These are phyloP conservation scores for Dryas iulia DNA, from an alignment of 1,140 invertebrate species.

Conservation along the genomic window DNA sequence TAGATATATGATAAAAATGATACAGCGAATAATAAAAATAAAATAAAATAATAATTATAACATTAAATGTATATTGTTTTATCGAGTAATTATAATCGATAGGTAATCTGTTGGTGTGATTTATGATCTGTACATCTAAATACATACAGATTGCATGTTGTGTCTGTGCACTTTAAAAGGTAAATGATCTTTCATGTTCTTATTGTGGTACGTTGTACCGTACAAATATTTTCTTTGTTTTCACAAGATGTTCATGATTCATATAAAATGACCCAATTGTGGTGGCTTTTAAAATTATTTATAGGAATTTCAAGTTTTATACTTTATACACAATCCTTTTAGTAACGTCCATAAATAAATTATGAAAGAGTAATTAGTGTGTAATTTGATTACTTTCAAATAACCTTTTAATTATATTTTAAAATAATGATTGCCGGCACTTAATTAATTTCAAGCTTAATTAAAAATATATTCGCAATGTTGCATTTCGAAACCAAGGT, in stretches of 20 bases:
- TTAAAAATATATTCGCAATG: background rate
- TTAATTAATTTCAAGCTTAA: background rate
- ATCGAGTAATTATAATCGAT: background rate
- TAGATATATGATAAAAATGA: background rate
- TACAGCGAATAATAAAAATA: background rate
- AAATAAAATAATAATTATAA: background rate
- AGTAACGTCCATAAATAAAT: background rate
- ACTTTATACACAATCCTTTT: background rate
- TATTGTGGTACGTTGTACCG: background rate
- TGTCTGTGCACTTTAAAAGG: conserved; percentile 6
- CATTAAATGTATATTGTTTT: no score
- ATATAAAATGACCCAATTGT: background rate
- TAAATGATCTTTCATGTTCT: background rate
- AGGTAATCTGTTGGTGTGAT: background rate
- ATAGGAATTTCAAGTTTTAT: background rate
- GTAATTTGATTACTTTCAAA: background rate
- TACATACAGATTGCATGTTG: background rate
- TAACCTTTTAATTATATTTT: background rate
- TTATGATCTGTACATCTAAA: background rate
- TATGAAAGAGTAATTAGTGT: background rate
- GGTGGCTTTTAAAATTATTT: background rate
- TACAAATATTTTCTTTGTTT: conserved; percentile 7
- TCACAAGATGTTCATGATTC: background rate
- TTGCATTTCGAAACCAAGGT: background rate
- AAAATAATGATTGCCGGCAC: background rate